Conservation (phyloP, 2,888 invertebrate species). For the Orthosia gothica region DNA sequence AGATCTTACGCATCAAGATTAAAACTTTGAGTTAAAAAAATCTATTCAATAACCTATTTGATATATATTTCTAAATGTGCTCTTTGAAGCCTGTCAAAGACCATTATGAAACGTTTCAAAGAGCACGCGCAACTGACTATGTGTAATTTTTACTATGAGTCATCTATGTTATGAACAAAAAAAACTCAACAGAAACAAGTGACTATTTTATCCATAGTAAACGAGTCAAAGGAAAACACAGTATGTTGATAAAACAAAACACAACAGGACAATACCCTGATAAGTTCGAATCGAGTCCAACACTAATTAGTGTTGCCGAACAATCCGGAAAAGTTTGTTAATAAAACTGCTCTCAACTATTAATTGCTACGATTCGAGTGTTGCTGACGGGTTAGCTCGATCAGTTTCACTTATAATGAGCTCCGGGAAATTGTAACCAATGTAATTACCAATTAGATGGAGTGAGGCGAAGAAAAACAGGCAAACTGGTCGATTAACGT, state of each 20-base stretch:
- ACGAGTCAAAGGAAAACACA: constrained; percentile 22
- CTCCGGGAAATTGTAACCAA: constrained; percentile 36
- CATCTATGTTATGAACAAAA: constrained; percentile 4
- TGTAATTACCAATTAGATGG: constrained; percentile 39
- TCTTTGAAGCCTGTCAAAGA: no score
- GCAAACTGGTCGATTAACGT: neutral
- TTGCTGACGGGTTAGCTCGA: constrained; percentile 53
- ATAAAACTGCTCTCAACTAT: constrained; percentile 76
- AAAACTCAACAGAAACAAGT: constrained; percentile 20
- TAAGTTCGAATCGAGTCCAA: constrained; percentile 66
- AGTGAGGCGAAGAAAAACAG: neutral
- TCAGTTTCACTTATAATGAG: constrained; percentile 58
- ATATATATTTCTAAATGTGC: neutral
- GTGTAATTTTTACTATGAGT: no score
- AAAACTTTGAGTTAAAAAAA: neutral
- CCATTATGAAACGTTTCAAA: no score
- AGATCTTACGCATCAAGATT: no score
- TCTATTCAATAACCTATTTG: neutral
- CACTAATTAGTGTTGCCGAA: constrained; percentile 78
- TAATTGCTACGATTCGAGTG: constrained; percentile 74
- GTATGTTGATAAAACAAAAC: constrained; percentile 59
- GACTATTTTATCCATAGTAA: constrained; percentile 18
- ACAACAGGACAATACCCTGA: constrained; percentile 49
- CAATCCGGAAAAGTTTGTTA: constrained; percentile 78
- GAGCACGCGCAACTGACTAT: no score